Evolutionary conservation across 2,888 invertebrate genomes (phyloP), one percentile per base, ranked within the genome.

Genomic region (Itoplectis maculator): DNA sequence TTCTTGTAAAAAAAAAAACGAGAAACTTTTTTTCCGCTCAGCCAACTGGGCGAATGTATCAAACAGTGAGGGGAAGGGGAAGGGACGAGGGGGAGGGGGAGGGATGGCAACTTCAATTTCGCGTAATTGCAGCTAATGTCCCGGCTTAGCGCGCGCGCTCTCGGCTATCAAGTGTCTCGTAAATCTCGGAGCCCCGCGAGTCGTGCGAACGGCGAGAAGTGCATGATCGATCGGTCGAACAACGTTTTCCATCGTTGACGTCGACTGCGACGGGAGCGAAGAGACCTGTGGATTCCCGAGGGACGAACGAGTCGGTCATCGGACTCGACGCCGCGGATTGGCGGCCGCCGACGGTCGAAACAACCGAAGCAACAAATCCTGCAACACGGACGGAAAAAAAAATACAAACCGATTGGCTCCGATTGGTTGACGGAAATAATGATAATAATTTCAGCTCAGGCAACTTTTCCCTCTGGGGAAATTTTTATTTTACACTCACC

Each of bases 201-300:
- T 84, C 74, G 29, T 29, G 78, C 51, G 37, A 79, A 80, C 54
- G 42, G 59, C 42, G 66, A 74, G 15, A 37, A 56, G 37, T 29
- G 51, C 56, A 76, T 84, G 81, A 81, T 85, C 79, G 79, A 84
- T 80, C 77, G 78, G 61, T 70, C 80, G 65, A 80, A 66, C 70
- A 81, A 29, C 29, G 29, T 29, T 29, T 79, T 83, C 40, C 45
- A n/a, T 37, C 3, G 29, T 42, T 20, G 37, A 15, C 49, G 69
- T 29, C 5, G 65, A 65, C 59, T 23, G 61, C 66, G 69, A 69
- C 68, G 75, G 51, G 40, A 69, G n/a, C 5, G 5, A 49, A 72
- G 81, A 68, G 65, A 85, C 84, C 85, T 85, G 85, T 85, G 81
- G 85, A 85, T 84, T 83, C 82, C 73, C 61, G 68, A 63, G 69